Evolutionary conservation across 2,888 invertebrate species (phyloP).

Genomic region (Drosophila fungiperda): DNA sequence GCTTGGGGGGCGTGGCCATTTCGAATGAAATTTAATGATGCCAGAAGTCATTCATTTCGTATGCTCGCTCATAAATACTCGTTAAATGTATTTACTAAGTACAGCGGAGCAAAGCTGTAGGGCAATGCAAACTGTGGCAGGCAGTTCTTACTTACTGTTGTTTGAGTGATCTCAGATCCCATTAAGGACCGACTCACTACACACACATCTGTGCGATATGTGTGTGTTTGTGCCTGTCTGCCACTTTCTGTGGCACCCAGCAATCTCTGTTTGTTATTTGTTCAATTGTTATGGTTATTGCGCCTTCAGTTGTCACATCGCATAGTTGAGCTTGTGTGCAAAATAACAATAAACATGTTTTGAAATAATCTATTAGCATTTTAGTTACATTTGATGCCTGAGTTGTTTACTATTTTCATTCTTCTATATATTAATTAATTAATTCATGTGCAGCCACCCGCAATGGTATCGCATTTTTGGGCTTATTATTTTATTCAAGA

Average conservation of each 20-base stretch:
- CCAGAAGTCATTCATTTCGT: slow-evolving; percentile 72
- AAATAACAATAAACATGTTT: slow-evolving; percentile 11
- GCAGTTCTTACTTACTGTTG: slow-evolving; percentile 12
- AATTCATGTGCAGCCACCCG: neutral
- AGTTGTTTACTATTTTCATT: neutral
- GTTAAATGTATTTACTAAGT: slow-evolving; percentile 72
- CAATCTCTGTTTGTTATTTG: slow-evolving; percentile 30
- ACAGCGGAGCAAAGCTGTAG: slow-evolving; percentile 36
- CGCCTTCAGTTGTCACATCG: slow-evolving; percentile 18
- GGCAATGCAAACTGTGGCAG: slow-evolving; percentile 48
- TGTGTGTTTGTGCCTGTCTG: neutral
- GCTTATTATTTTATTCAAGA: neutral
- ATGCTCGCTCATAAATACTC: slow-evolving; percentile 72
- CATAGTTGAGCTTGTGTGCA: slow-evolving; percentile 49
- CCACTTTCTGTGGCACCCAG: slow-evolving; percentile 9
- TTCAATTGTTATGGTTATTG: slow-evolving; percentile 24
- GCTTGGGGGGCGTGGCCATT: slow-evolving; percentile 25
- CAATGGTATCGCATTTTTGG: neutral
- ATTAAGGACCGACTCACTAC: neutral
- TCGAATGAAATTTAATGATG: slow-evolving; percentile 74
- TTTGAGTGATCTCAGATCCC: slow-evolving; percentile 23
- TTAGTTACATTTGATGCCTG: neutral
- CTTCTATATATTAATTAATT: neutral
- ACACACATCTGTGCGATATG: neutral
- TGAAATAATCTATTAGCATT: neutral